Evolutionary conservation across 2,113 vertebrate species (phyloP).

Genomic region (Piprites chloris): DNA sequence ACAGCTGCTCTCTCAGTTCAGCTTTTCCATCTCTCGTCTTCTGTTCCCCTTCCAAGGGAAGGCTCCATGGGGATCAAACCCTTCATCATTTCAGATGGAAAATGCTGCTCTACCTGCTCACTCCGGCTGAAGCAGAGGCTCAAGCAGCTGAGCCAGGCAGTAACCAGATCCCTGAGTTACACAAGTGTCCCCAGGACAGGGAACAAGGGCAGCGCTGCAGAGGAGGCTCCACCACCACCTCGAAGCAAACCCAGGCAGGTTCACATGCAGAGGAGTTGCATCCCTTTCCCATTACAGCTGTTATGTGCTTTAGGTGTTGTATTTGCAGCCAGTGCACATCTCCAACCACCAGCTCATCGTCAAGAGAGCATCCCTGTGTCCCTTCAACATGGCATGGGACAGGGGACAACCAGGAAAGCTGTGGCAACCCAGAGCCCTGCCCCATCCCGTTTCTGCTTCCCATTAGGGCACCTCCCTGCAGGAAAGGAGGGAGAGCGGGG

Average conservation of each 20-base stretch:
- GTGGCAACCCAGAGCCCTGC: not conserved
- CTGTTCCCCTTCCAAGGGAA: not conserved
- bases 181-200: not conserved
- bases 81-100: fast-evolving
- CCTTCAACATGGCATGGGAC: fast-evolving
- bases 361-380: not conserved
- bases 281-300: fast-evolving
- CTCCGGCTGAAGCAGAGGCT: not conserved
- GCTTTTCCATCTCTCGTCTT: not conserved
- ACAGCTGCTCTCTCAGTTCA: not conserved
- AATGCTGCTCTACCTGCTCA: fast-evolving
- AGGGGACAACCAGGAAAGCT: not conserved
- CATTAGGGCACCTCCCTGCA: not conserved
- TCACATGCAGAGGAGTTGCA: fast-evolving
- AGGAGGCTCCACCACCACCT: not conserved
- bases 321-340: not conserved
- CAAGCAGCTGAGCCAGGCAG: not conserved
- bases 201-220: not conserved
- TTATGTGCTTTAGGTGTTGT: fast-evolving
- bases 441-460: not conserved
- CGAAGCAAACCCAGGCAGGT: not conserved
- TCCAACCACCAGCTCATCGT: fast-evolving
- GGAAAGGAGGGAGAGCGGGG: not conserved
- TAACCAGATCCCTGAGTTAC: not conserved
- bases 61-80: not conserved